These are phyloP conservation scores for Florisuga fusca DNA, from an alignment of 2,797 vertebrate genomes.

Conservation along the genomic window DNA sequence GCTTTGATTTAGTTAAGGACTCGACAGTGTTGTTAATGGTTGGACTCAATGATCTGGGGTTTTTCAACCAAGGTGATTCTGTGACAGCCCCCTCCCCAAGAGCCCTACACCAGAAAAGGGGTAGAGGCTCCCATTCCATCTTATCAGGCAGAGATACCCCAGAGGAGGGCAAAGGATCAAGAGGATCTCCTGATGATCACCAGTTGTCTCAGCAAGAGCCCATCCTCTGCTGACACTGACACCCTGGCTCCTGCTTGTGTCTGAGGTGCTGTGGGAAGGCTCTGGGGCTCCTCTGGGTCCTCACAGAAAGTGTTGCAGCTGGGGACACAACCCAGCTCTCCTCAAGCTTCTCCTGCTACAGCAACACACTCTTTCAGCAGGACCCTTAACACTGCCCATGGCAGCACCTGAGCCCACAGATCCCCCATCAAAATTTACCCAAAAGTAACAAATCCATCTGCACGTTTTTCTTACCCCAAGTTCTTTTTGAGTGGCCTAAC, in stretches of 20 bases:
- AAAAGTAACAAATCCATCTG: neutral
- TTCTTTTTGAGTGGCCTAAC: neutral
- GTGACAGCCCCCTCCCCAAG: accelerated
- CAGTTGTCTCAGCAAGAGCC: neutral
- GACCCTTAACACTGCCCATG: neutral
- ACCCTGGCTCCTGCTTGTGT: no score
- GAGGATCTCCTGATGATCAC: neutral
- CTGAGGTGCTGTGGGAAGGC: accelerated
- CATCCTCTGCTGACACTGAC: accelerated
- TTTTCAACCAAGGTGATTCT: no score
- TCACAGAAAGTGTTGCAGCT: neutral
- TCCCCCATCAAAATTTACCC: neutral
- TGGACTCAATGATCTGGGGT: no score
- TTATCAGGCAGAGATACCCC: neutral
- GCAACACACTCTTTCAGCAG: neutral
- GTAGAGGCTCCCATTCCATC: neutral
- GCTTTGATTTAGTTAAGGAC: no score
- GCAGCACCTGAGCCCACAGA: neutral
- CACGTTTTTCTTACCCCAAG: neutral
- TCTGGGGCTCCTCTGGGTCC: neutral
- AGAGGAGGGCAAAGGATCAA: neutral
- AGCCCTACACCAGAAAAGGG: neutral
- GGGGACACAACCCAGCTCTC: no score
- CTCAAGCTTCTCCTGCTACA: neutral
- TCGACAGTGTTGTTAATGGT: no score